Evolutionary conservation across 2,888 invertebrate species (phyloP), one percentile per base, ranked within the genome.

Genomic region (Ochropleura plecta): DNA sequence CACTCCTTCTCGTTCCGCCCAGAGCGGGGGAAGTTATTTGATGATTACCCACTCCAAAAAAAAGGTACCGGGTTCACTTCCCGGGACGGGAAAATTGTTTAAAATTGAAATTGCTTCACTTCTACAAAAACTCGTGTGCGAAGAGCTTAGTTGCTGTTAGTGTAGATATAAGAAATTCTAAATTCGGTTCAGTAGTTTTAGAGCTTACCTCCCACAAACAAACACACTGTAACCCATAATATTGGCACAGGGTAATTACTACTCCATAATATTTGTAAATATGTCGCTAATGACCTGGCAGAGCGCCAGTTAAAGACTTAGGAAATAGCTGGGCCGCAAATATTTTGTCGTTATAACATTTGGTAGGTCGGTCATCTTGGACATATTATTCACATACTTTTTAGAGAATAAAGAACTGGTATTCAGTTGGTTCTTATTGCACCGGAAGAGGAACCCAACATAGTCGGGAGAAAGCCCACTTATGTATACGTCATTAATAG

Each of bases 261-360:
- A 78, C 57, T 70, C 51, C 30, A 63, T 66, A 67, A 70, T 70
- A 80, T 80, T 79, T 51, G 81, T 79, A 81, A 79, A 76, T 70
- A 53, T 63, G 40, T 63, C 66, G 46, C 81, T 79, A 81, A 79
- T 76, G 81, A 76, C 59, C 59, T 79, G 79, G 79, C 81, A 49
- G 9, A 44, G 48, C 12, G 53, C 79, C 79, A 70, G 57, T 12
- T 4, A 14, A n/a, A 51, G 48, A 57, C 16, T 42, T 57, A 67
- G 40, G 75, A 65, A n/a, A 79, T 51, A 30, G 16, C 3, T 14
- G 18, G 10, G 62, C 48, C 51, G 1, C 18, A 53, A 79, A 65
- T 40, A 42, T 48, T 6, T 55, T 42, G 70, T 44, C 57, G 60
- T 66, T 57, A 42, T 30, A 20, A 40, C 14, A 79, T 48, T 79